Conservation (phyloP, 37 sponge, comb jelly and placozoan species). For the Amphimedon queenslandica region DNA sequence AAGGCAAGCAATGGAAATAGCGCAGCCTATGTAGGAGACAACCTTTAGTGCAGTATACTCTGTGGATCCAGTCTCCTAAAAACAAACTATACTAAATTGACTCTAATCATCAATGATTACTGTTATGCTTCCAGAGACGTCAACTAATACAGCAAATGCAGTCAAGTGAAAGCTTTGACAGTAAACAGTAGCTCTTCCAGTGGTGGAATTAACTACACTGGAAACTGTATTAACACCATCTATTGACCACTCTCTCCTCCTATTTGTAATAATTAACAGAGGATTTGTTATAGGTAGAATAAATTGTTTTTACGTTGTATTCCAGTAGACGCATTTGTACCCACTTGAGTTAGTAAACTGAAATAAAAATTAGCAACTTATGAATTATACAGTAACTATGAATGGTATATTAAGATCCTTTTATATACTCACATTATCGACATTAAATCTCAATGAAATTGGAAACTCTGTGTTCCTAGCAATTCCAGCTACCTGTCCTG, state of each 20-base stretch:
- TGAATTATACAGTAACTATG: too few relatives aligned
- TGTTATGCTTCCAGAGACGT: conserved; percentile 19
- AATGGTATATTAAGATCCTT: too few relatives aligned
- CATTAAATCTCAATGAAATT: not conserved
- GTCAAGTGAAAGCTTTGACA: conserved; percentile 54
- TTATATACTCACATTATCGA: too few relatives aligned
- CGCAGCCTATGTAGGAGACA: conserved; percentile 51
- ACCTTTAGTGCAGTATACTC: conserved; percentile 2
- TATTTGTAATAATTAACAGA: not conserved
- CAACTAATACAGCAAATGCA: conserved; percentile 65
- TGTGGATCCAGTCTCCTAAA: not conserved
- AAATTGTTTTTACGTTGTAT: not conserved
- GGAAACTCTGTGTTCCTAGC: not conserved
- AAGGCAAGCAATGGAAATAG: conserved; percentile 45
- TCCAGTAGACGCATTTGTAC: not conserved
- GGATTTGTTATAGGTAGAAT: not conserved
- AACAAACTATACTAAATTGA: not conserved
- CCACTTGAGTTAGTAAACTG: not conserved
- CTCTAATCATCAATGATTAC: not conserved
- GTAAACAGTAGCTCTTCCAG: conserved; percentile 5
- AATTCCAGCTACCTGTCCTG: not conserved
- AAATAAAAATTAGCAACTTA: not conserved
- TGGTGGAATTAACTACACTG: not conserved
- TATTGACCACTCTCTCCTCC: not conserved
- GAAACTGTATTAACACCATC: not conserved